Evolutionary conservation across 2,888 invertebrate species (phyloP), one percentile per base, ranked within the genome.

Genomic region (Spisula solida): DNA sequence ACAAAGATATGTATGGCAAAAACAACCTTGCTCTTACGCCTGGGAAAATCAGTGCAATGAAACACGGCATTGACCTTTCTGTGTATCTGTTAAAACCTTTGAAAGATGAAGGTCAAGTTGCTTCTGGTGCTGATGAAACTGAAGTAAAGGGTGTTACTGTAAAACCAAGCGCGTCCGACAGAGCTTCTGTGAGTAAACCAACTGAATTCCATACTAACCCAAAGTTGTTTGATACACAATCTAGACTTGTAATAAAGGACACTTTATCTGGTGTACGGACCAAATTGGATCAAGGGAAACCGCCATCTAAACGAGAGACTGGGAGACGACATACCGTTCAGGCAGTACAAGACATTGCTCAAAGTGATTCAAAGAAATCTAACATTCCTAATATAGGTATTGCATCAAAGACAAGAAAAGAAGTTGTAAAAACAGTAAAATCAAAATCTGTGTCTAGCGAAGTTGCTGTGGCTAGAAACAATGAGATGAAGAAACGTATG

Each of bases 11-110:
- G 10, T 70, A 75, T 34, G 79, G 48, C 6, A 82, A 51, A 86
- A 83, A 85, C 16, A 14, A 48, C 20, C 56, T 88, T 12, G 81
- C 91, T 60, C 14, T 88, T 4, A 92, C 92, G 4, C 92, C 92
- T 70, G 91, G 92, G 29, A 90, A 91, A 88, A 84, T 88, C 60
- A 88, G 82, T 88, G 90, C 88, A n/a, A 56, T 84, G n/a, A 87
- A 88, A 82, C 90, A 85, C 87, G 92, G 92, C 1, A 91, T 92
- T 41, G 92, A 92, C 47, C 51, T 91, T 55, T 91, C 91, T n/a
- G 90, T 88, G 20, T 92, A 92, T 86, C 80, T 92, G 16, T 70
- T 92, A 81, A 92, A 92, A 84, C 92, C 91, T 20, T n/a, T 31
- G 34, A 79, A 83, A 18, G 82, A 82, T 56, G 81, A 78, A 4